Base-by-base conservation (phyloP, 2,888 invertebrate species). In the Thymelicus acteon region DNA sequence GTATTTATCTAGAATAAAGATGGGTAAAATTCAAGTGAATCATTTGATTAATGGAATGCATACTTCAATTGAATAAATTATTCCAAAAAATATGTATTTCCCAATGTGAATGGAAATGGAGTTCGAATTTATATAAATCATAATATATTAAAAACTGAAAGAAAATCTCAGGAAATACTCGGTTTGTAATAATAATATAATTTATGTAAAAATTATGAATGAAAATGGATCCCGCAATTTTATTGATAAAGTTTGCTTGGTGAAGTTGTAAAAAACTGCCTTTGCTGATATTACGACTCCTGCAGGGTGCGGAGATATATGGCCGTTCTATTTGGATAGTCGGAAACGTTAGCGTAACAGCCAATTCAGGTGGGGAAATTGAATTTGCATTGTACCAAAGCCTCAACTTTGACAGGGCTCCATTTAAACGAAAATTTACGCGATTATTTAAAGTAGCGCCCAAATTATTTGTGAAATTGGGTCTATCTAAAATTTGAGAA, bases 301-400 rank as follows among this genome's bases (percentile, higher is more conserved):
- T 39, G 24, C 39, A 63, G 63, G 39, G 49, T 52, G 37, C 15
- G 39, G 19, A 63, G 62, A 49, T 62, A 61, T 13, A 15, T 57
- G 15, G 31, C 10, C 39, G 31, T 64, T 60, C 63, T 52, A 63
- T 39, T 64, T 49, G 69, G 57, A 57, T 69, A 57, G 64, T 70
- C 57, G 58, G 69, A 70, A 70, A 70, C 49, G 63, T 64, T 57
- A 60, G 65, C 69, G 72, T 75, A 77, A 75, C 75, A 71, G 74
- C 74, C 77, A 74, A 75, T 77, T 78, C 78, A 75, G 74, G 75
- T 71, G 74, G 70, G 75, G 72, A 76, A 78, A 79, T 79, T 78
- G 76, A 78, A 78, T 79, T 78, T 79, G 76, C 78, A 76, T 78
- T 79, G 76, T 78, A 77, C 74, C 74, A 75, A 75, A 76, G 74